Base-by-base conservation (phyloP, 30 jellyfish, hydroid and myxozoan species). In the Catostylus mosaicus region DNA sequence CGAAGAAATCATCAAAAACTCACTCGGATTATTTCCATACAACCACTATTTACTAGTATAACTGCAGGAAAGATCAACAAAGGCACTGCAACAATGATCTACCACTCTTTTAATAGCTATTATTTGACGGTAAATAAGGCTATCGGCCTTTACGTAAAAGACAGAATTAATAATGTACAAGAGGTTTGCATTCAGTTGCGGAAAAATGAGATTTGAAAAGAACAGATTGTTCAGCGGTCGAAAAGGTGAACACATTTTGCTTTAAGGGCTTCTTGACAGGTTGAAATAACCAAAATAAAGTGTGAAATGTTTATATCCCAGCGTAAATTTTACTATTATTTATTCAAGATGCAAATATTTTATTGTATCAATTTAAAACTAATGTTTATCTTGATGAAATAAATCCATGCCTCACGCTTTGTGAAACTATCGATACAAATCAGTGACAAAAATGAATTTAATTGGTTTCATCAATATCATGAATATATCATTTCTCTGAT, bases 131-230 rank as follows among this genome's bases (percentile, higher is more conserved):
- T 26, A 43, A 43, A 43, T 16, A 43, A 43, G 35, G 40, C 74
- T 2, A 16, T 66, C 78, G 78, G 78, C 31, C 57, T 66, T 1
- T 30, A 40, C 48, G 10, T 8, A 66, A 20, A 66, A 66, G 78
- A 66, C 10, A 26, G 78, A 66, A 66, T 66, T 30, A 66, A 30
- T 66, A 66, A 66, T 66, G 48, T 43, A 66, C 24, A 66, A 33
- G 50, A 8, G 78, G 78, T 33, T 43, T 66, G 67, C 67, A 52
- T 20, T 52, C 29, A 20, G 26, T 16, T 7, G 29, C 7, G 27
- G 67, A 52, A 52, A 52, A 52, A 7, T 52, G 19, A 20, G 29
- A 9, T 52, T 52, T 7, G 67, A 10, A 7, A 3, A 20, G 67
- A 52, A 10, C 29, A 7, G 27, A 14, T 14, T 10, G 7, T 52